Evolutionary conservation across 2,113 vertebrate genomes (phyloP).

Genomic region (Brachypteracias leptosomus): DNA sequence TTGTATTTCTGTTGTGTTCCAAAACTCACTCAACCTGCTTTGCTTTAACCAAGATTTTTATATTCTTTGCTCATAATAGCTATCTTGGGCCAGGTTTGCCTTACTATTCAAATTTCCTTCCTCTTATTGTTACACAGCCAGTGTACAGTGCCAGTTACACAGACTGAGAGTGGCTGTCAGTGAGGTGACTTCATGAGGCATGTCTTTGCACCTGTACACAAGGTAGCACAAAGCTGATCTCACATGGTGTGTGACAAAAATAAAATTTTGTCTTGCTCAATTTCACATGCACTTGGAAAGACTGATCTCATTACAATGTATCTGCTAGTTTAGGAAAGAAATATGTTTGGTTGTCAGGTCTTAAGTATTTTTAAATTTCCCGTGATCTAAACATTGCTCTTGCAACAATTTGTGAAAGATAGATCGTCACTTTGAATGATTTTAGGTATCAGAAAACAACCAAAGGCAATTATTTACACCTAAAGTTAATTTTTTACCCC

Average conservation of each 20-base stretch:
- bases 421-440: not conserved
- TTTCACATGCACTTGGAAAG: not conserved
- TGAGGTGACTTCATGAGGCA: not conserved
- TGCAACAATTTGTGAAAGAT: not conserved
- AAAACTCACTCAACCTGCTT: not conserved
- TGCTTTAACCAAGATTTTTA: not conserved
- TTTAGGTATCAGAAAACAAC: not conserved
- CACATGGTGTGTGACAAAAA: not conserved
- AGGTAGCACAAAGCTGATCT: not conserved
- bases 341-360: not conserved
- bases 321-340: not conserved
- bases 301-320: not conserved
- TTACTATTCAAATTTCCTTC: not conserved
- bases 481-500: not conserved
- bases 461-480: too few species aligned
- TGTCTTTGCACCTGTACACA: not conserved
- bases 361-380: not conserved
- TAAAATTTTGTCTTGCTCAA: not conserved
- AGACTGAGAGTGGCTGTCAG: not conserved
- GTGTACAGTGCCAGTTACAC: too few species aligned
- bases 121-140: not conserved
- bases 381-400: not conserved
- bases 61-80: not conserved
- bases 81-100: not conserved
- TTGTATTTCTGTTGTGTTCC: not conserved